Percentiles rank a stretch among this genome's conserved stretches.
Conservation (phyloP, 2,797 vertebrate genomes). For the Decapterus maruadsi region DNA sequence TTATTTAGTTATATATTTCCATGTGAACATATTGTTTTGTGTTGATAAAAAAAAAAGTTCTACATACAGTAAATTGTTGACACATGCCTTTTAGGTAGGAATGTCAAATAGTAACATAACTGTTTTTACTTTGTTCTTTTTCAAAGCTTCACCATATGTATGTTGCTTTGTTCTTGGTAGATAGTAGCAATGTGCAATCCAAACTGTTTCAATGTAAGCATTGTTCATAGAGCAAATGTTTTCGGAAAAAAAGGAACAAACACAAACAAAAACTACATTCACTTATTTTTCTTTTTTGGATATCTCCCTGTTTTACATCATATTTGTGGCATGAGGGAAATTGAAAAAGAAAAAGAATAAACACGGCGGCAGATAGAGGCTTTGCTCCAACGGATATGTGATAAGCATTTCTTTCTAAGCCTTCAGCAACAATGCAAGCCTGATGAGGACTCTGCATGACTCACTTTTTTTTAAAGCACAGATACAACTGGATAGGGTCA, state of each 20-base stretch:
- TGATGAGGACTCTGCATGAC: conserved; percentile 32
- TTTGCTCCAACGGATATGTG: conserved; percentile 21
- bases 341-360: conserved; percentile 12
- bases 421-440: conserved; percentile 32
- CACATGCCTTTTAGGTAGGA: conserved; percentile 9
- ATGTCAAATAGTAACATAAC: conserved; percentile 5
- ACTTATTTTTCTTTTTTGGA: background rate
- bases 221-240: conserved; percentile 17
- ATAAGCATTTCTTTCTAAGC: conserved; percentile 41
- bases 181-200: conserved; percentile 20
- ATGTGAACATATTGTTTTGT: conserved; percentile 18
- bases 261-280: conserved; percentile 10
- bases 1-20: conserved; percentile 11
- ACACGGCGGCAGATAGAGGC: conserved; percentile 3
- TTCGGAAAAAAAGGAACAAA: conserved; percentile 14
- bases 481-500: conserved; percentile 14
- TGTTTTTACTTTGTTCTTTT: conserved; percentile 17
- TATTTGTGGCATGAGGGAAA: conserved; percentile 20
- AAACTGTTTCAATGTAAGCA: conserved; percentile 36
- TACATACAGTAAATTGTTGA: background rate
- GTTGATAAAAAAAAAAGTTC: conserved; percentile 7
- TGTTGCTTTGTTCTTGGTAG: conserved; percentile 31
- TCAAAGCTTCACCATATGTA: conserved; percentile 22
- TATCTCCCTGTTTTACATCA: conserved; percentile 10
- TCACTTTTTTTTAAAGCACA: conserved; percentile 22